Conservation (phyloP, 64 coral and sea anemone species). For the Orbicella faveolata region DNA sequence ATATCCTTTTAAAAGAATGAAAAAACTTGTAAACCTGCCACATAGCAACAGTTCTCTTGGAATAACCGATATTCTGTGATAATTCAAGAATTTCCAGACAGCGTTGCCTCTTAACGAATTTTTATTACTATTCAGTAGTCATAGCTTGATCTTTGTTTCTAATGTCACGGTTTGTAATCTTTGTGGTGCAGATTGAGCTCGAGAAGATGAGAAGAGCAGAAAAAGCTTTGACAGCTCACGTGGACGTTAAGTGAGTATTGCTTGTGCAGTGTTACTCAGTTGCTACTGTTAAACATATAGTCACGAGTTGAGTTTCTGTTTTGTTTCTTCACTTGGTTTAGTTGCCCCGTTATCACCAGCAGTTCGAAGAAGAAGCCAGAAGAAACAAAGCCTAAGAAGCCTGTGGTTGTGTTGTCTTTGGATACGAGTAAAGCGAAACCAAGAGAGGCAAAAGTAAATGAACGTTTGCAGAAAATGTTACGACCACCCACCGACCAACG, state of each 20-base stretch:
- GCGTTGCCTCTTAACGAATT: too few species aligned
- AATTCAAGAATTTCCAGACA: too few species aligned
- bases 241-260: constrained; percentile 8
- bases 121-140: too few species aligned
- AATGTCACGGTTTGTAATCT: background rate
- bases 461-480: background rate
- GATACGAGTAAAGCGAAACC: constrained; percentile 36
- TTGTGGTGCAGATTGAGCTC: constrained; percentile 60
- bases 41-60: too few species aligned
- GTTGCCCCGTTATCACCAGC: background rate
- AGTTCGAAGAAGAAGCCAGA: background rate
- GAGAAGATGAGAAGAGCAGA: constrained; percentile 78
- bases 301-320: background rate
- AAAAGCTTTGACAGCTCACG: background rate
- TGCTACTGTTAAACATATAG: background rate
- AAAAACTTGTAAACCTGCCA: too few species aligned
- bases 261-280: too few species aligned
- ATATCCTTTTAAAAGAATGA: too few species aligned
- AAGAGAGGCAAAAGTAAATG: constrained; percentile 8
- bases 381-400: constrained; percentile 14
- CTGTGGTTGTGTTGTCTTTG: constrained; percentile 24
- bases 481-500: too few species aligned
- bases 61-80: too few species aligned
- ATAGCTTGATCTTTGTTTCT: background rate
- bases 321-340: background rate